Percentiles rank a stretch among this genome's conserved stretches.
Conservation (phyloP, 2,888 invertebrate genomes). For the Zele albiditarsus region DNA sequence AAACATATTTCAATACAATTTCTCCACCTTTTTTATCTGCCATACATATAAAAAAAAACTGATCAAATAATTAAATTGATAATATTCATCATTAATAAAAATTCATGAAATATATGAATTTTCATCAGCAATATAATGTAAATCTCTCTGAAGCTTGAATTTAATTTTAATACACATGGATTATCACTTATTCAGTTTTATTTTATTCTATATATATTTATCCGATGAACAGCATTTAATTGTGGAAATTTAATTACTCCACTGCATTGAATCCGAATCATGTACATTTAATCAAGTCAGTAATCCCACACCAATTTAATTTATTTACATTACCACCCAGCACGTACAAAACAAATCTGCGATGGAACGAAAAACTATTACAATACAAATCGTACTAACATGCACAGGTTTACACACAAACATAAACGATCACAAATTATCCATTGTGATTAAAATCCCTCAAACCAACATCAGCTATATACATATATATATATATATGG, state of each 20-base stretch:
- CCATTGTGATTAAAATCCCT: conserved; percentile 13
- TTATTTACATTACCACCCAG: not conserved
- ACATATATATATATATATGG: too few relatives aligned
- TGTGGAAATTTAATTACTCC: conserved; percentile 26
- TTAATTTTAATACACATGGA: not conserved
- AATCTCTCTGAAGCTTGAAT: not conserved
- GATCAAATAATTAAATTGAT: too few relatives aligned
- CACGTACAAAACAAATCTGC: not conserved
- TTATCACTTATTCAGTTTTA: conserved; percentile 6
- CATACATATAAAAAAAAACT: too few relatives aligned
- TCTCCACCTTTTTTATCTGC: too few relatives aligned
- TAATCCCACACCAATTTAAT: conserved; percentile 8
- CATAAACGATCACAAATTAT: not conserved
- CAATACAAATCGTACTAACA: not conserved
- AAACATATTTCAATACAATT: too few relatives aligned
- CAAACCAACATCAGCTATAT: not conserved
- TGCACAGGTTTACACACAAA: not conserved
- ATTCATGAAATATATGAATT: too few relatives aligned
- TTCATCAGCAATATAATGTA: too few relatives aligned
- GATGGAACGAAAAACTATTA: not conserved
- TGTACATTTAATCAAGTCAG: conserved; percentile 21
- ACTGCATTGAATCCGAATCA: conserved; percentile 8
- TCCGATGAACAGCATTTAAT: conserved; percentile 35
- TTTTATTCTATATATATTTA: conserved; percentile 10
- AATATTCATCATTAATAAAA: too few relatives aligned